Conservation (phyloP, 2,797 vertebrate genomes). For the Simalia tracyae region DNA sequence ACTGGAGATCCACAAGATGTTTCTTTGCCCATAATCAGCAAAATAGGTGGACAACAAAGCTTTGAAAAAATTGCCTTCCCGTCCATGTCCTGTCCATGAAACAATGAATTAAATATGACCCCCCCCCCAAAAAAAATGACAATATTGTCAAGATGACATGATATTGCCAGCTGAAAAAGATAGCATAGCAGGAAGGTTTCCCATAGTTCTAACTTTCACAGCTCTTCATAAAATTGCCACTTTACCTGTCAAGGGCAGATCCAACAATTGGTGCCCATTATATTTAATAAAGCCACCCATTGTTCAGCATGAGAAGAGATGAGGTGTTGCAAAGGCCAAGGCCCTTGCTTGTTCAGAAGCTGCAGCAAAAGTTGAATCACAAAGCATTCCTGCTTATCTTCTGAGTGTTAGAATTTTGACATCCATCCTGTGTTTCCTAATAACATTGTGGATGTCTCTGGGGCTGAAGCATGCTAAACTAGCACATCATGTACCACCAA, state of each 20-base stretch:
- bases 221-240: constrained; percentile 22
- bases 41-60: not conserved
- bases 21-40: not conserved
- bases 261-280: constrained; percentile 17
- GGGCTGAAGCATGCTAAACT: not conserved
- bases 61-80: not conserved
- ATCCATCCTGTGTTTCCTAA: not conserved
- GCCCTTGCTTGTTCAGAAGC: not conserved
- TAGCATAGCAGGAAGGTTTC: not conserved
- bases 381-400: not conserved
- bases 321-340: not conserved
- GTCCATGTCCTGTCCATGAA: not conserved
- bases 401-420: not conserved
- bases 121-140: not conserved
- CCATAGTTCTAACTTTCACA: not conserved
- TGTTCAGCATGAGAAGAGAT: constrained; percentile 1
- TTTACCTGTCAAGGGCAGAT: constrained; percentile 19
- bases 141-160: constrained; percentile 1
- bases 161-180: not conserved
- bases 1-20: too few relatives aligned
- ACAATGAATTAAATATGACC: not conserved
- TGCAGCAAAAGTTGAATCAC: not conserved
- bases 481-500: not conserved
- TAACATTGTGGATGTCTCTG: not conserved
- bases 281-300: constrained; percentile 27